Base-by-base conservation (phyloP, 2,888 invertebrate species). In the Rhingia rostrata region DNA sequence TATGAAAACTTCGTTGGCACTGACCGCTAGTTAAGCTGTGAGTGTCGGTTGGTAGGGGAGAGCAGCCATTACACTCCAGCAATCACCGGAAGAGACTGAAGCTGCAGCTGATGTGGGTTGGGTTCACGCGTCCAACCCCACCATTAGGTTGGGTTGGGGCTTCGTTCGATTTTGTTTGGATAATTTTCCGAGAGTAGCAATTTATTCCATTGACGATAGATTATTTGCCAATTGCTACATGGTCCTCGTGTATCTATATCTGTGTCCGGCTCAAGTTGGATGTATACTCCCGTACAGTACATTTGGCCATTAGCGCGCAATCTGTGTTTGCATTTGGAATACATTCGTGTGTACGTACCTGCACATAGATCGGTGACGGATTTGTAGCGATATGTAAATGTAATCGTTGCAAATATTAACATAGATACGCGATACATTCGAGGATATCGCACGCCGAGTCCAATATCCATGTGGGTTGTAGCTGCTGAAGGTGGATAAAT, bases 131-230 rank as follows among this genome's bases (percentile, higher is more conserved):
- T 2, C 22, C 22, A 1, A 1, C 22, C 22, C 22, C 22, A 22
- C 1, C 22, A 22, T 22, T 12, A 32, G 12, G 12, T 43, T 37
- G 66, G 45, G 39, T 9, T 51, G 47, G 51, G 66, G 39, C 37
- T 30, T n/a, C 33, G 49, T 9, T 67, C 22, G 56, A 77, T 77
- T 64, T 66, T 84, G 80, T 84, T 84, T 84, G 84, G 84, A 75
- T 75, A 80, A 84, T 74, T 79, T 22, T 80, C 66, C 80, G 49
- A 83, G 79, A 84, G 80, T 80, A 80, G 70, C 70, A 84, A 84
- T 84, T 84, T 84, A 80, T 84, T 84, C 84, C 70, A 80, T 84
- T 75, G 84, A 75, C 61, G 80, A 80, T 69, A 79, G 79, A 83
- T 83, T 83, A 83, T 83, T 83, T 83, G 73, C 69, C 73, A 51